phyloP scores from a whole-genome alignment of 1,140 invertebrate species.

The Cydia fagiglandana region DNA sequence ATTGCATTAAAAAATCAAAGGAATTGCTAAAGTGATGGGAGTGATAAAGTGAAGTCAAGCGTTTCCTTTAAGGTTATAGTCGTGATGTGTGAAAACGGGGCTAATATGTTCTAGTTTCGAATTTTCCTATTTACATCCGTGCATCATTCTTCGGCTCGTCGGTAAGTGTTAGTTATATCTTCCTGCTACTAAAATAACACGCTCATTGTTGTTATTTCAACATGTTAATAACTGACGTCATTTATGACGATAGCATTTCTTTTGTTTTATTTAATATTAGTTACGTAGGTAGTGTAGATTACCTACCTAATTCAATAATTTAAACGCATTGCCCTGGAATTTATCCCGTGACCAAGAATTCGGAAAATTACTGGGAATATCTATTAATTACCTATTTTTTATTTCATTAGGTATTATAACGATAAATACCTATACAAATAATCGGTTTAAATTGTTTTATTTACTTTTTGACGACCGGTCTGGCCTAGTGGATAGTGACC shows the following conservation, averaged over 20 bases:
- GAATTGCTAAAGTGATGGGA: background rate
- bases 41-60: background rate
- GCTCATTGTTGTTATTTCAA: background rate
- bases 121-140: slow-evolving; percentile 39
- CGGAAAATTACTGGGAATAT: too few relatives aligned
- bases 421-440: too few relatives aligned
- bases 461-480: too few relatives aligned
- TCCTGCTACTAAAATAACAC: background rate
- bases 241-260: background rate
- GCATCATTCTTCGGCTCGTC: slow-evolving; percentile 26
- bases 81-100: slow-evolving; percentile 43
- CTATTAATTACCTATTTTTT: too few relatives aligned
- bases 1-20: background rate
- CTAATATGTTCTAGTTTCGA: slow-evolving; percentile 59
- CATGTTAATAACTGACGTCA: background rate
- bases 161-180: slow-evolving; percentile 15
- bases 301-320: background rate
- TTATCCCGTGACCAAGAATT: too few relatives aligned
- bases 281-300: slow-evolving; percentile 2
- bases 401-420: too few relatives aligned
- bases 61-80: background rate
- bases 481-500: too few relatives aligned
- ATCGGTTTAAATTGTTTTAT: too few relatives aligned
- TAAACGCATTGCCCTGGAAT: too few relatives aligned
- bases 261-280: background rate